Percentiles rank a stretch among this genome's conserved stretches.
These are phyloP conservation scores for Drosophila siamana DNA, from an alignment of 2,888 invertebrate genomes.

Conservation along the genomic window DNA sequence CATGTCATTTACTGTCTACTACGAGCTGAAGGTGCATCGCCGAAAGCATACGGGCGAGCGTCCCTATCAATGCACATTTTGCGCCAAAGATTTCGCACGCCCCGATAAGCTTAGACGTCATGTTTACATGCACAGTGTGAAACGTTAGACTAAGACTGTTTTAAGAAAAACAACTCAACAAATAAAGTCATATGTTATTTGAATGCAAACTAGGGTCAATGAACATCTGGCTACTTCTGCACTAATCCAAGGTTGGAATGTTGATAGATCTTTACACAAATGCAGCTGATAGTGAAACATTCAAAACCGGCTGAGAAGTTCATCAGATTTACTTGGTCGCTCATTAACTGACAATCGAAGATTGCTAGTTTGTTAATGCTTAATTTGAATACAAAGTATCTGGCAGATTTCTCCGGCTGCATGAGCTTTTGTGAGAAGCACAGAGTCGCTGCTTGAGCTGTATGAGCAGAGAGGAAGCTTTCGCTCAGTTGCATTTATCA, in stretches of 20 bases:
- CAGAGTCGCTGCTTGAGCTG: not conserved
- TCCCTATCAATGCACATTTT: constrained; percentile 86
- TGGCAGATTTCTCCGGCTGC: not conserved
- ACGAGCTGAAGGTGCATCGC: constrained; percentile 87
- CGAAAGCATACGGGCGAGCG: constrained; percentile 88
- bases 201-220: not conserved
- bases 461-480: constrained; percentile 32
- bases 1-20: constrained; percentile 88
- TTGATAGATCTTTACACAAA: not conserved
- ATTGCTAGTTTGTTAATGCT: not conserved
- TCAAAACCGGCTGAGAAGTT: constrained; percentile 2
- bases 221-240: not conserved
- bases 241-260: not conserved
- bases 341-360: not conserved
- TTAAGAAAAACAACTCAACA: not conserved
- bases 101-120: constrained; percentile 85
- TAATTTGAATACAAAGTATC: constrained; percentile 5
- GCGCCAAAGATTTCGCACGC: constrained; percentile 87
- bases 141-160: constrained; percentile 38
- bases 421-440: constrained; percentile 29
- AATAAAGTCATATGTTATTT: constrained; percentile 11
- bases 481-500: constrained; percentile 37
- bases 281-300: not conserved
- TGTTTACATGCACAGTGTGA: constrained; percentile 70
- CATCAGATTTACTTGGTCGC: not conserved